Evolutionary conservation across 2,888 invertebrate species (phyloP).

Genomic region (Pseudococcus jackbeardsleyi): DNA sequence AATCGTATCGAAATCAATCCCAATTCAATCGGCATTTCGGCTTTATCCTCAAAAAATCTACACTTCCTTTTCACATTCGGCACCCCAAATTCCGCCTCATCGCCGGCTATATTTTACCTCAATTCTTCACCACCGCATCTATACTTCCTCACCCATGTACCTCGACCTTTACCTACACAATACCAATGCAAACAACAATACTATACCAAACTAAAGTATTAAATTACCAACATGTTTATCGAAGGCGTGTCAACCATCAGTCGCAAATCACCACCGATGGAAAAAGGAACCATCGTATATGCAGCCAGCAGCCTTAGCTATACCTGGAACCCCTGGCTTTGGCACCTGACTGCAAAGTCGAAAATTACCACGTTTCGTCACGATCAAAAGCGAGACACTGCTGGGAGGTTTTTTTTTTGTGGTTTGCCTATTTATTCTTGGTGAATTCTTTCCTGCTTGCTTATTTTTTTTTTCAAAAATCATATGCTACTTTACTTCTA

Average conservation of each 20-base stretch:
- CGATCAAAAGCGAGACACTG: background rate
- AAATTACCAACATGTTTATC: slow-evolving; percentile 42
- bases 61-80: background rate
- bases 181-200: background rate
- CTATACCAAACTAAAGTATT: slow-evolving; percentile 14
- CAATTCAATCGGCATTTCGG: background rate
- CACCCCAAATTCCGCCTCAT: no score
- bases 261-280: background rate
- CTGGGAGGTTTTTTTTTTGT: slow-evolving; percentile 24
- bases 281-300: background rate
- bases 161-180: background rate
- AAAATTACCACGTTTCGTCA: background rate
- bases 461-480: background rate
- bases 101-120: no score
- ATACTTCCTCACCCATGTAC: no score
- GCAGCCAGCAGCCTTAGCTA: background rate
- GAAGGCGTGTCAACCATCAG: slow-evolving; percentile 35
- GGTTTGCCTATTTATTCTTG: background rate
- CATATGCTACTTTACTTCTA: background rate
- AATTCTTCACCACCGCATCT: no score
- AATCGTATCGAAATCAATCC: background rate
- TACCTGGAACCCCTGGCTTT: background rate
- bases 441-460: background rate
- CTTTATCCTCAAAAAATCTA: background rate
- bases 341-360: background rate